A percentile compares a stretch with the other conserved stretches of the same genome.
Evolutionary conservation across 1,140 invertebrate species (phyloP).

Genomic region (Teleopsis dalmanni): DNA sequence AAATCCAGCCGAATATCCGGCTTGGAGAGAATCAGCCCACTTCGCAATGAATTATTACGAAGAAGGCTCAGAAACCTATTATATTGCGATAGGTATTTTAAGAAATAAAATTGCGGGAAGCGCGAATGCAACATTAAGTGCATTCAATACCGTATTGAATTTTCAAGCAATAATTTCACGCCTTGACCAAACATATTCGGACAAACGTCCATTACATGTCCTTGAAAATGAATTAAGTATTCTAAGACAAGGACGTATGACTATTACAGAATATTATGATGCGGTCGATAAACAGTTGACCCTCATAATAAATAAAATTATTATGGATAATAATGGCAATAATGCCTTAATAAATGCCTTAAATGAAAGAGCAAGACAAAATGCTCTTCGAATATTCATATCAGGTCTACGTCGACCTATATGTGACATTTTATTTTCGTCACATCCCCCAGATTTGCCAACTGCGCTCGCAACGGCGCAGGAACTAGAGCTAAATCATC

Average conservation of each 20-base stretch:
- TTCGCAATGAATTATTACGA: no score
- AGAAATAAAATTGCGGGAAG: no score
- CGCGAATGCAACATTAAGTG: no score
- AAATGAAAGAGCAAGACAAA: background rate
- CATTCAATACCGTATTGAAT: no score
- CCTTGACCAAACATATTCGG: no score
- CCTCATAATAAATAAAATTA: background rate
- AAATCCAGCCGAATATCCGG: background rate
- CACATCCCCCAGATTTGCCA: constrained; percentile 12
- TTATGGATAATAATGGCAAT: background rate
- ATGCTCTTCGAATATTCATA: background rate
- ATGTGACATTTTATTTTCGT: constrained; percentile 6
- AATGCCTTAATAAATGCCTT: background rate
- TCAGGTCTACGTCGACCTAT: background rate
- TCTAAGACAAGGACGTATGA: no score
- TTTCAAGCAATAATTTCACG: background rate
- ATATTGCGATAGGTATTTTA: no score
- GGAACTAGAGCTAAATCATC: constrained; percentile 15
- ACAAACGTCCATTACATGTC: no score
- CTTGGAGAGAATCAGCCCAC: background rate
- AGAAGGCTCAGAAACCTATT: no score
- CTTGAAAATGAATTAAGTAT: no score
- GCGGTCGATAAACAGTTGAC: background rate
- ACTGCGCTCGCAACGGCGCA: constrained; percentile 13
- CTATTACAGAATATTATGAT: no score